Evolutionary conservation across 2,888 invertebrate genomes (phyloP), one percentile per base, ranked within the genome.

Genomic region (Hirudinaria manillensis): DNA sequence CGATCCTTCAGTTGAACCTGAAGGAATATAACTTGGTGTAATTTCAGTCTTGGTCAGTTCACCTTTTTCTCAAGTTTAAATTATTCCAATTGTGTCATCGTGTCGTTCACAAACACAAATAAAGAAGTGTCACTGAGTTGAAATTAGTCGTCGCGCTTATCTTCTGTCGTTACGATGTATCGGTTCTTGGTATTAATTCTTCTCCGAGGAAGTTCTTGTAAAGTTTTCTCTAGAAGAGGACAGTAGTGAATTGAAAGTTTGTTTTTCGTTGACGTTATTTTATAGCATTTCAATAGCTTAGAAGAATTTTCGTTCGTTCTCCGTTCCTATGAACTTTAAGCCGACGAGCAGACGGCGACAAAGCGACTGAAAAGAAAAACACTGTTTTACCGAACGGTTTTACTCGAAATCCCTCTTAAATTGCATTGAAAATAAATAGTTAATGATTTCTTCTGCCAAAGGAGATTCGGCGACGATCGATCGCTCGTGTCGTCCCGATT

Each of bases 21-120:
- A 98, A 98, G 89, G 99, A 99, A 90, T 99, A 99, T 90, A 99
- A 99, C 89, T 90, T 99, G 90, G 99, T 99, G 89, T 96, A 91
- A 85, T 68, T 24, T 34, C 36, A 61, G 29, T 61, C 21, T 27
- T 61, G 61, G 29, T 61, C 24, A 61, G 24, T 24, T 27, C 29
- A 24, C 29, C 61, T 61, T 61, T 53, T 24, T 61, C 29, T 61
- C 61, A 61, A 29, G 24, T 61, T 61, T 27, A 61, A 61, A 61
- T 61, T 61, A 61, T 61, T 61, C 61, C 61, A 61, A 61, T 29
- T 61, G 61, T 29, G 19, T 61, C 61, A 10, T 61, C n/a, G 13
- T 24, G 13, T 16, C n/a, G 61, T 29, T 61, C 61, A 16, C 24
- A 61, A 7, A 29, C 24, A 61, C 29, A 16, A 7, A 45, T 45